A percentile compares a stretch with the other conserved stretches of the same genome.
These are phyloP conservation scores for Eulemur rubriventer DNA, from an alignment of 2,797 vertebrate species.

Conservation along the genomic window DNA sequence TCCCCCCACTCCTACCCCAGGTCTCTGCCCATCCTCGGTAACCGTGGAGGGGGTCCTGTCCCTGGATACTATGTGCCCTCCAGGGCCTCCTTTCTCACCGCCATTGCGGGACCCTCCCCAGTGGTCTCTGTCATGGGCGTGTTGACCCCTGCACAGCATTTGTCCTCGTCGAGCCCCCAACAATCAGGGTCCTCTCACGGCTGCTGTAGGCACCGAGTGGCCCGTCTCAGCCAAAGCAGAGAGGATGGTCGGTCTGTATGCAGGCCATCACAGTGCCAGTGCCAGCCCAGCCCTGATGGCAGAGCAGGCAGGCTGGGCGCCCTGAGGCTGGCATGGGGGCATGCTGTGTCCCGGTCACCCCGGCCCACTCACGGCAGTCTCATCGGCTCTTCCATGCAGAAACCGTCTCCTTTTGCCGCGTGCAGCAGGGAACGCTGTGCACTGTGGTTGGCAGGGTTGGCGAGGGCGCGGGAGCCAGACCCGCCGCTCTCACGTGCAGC, in stretches of 20 bases:
- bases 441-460: background rate
- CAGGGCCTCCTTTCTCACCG: background rate
- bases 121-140: too few species aligned
- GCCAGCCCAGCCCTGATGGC: background rate
- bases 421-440: background rate
- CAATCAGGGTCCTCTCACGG: background rate
- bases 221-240: background rate
- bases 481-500: background rate
- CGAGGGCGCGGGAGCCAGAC: background rate
- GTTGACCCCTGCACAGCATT: too few species aligned
- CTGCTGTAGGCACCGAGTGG: background rate
- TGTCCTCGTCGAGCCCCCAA: fast-evolving
- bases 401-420: fast-evolving
- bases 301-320: background rate
- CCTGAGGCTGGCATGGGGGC: background rate
- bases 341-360: too few species aligned
- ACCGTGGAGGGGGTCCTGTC: background rate
- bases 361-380: background rate
- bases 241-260: background rate
- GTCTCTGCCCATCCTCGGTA: background rate
- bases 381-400: background rate
- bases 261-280: background rate
- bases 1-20: too few species aligned
- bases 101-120: fast-evolving
- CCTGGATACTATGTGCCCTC: background rate